Evolutionary conservation across 2,888 invertebrate genomes (phyloP).

Genomic region (Ptychoptera contaminata): DNA sequence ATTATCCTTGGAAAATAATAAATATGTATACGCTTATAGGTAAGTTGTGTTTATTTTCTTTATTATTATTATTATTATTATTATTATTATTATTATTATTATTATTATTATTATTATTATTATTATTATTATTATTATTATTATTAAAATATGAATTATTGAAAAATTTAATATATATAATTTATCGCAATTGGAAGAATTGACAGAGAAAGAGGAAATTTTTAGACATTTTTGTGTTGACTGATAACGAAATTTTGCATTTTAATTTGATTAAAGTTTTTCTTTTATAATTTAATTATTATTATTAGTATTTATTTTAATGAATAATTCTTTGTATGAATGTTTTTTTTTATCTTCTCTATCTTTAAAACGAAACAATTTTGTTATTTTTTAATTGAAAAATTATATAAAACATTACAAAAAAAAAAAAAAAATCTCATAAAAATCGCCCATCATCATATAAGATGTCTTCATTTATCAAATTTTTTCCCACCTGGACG

Average conservation of each 20-base stretch:
- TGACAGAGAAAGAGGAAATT: too few species aligned
- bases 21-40: constrained; percentile 55
- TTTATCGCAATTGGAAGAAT: too few species aligned
- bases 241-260: too few species aligned
- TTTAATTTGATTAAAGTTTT: too few species aligned
- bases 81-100: constrained; percentile 1
- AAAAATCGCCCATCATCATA: too few species aligned
- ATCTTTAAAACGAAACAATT: neutral
- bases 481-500: constrained; percentile 28
- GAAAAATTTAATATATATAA: too few species aligned
- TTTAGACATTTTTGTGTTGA: too few species aligned
- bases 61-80: constrained; percentile 3
- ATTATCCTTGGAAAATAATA: constrained; percentile 45
- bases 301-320: neutral
- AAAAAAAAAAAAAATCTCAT: neutral
- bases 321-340: neutral
- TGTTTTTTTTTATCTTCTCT: neutral
- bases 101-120: constrained; percentile 5
- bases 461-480: constrained; percentile 26
- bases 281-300: too few species aligned
- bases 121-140: constrained; percentile 4
- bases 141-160: too few species aligned
- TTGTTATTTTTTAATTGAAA: neutral
- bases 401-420: constrained; percentile 3
- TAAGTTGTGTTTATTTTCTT: constrained; percentile 29